These are phyloP conservation scores for Diorhabda elongata DNA, from an alignment of 1,140 invertebrate species.

Conservation along the genomic window DNA sequence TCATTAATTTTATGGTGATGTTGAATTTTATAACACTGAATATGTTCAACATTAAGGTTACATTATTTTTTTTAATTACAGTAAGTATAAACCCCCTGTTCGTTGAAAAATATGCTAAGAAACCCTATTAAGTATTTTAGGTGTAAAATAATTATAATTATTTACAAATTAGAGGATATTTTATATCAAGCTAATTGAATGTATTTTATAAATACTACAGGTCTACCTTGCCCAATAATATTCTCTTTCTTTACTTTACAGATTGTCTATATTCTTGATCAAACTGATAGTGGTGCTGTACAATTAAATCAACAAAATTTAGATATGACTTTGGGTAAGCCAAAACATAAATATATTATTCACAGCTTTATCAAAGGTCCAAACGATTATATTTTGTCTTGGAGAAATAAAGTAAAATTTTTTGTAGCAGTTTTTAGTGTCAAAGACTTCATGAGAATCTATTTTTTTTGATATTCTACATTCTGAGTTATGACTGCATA, in stretches of 20 bases:
- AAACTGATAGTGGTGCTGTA: conserved; percentile 69
- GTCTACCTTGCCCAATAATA: background rate
- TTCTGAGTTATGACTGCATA: no score
- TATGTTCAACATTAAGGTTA: background rate
- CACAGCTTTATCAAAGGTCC: no score
- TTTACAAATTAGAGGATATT: no score
- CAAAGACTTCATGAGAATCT: no score
- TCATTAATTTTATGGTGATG: background rate
- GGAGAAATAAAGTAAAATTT: no score
- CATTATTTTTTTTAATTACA: background rate
- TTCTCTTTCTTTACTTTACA: conserved; percentile 47
- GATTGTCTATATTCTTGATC: conserved; percentile 61
- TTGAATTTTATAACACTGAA: background rate
- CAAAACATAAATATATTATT: no score
- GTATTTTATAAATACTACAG: no score
- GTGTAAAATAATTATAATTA: conserved; percentile 47
- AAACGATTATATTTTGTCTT: no score
- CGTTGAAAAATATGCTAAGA: conserved; percentile 62
- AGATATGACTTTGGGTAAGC: conserved; percentile 76
- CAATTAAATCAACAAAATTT: conserved; percentile 73
- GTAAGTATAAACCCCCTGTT: background rate
- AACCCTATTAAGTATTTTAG: conserved; percentile 67
- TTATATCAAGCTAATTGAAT: no score
- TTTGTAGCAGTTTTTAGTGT: no score
- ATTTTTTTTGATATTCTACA: no score